Percentiles rank a stretch among this genome's conserved stretches.
These are phyloP conservation scores for Hemitrygon akajei DNA, from an alignment of 2,797 vertebrate species.

Conservation along the genomic window DNA sequence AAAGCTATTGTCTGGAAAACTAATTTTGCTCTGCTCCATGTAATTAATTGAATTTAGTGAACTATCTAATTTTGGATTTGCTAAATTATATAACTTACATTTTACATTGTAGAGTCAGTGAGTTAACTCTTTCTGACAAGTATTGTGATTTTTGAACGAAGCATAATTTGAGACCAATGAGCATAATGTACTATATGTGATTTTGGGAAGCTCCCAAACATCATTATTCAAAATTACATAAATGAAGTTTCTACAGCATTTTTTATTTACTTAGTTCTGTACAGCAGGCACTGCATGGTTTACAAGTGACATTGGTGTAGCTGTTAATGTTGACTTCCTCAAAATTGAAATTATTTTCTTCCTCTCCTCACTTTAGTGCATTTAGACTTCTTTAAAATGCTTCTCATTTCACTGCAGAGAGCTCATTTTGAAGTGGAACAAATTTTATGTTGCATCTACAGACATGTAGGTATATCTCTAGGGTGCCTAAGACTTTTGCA, in stretches of 20 bases:
- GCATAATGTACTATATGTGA: no score
- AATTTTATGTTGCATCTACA: not conserved
- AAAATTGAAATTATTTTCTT: not conserved
- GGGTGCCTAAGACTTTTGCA: no score
- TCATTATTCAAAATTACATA: not conserved
- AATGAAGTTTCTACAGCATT: conserved; percentile 11
- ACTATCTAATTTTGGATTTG: not conserved
- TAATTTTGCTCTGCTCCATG: not conserved
- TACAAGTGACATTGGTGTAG: not conserved
- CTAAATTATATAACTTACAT: not conserved
- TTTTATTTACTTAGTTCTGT: not conserved
- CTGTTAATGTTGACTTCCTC: not conserved
- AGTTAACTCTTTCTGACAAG: not conserved
- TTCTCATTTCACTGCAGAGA: not conserved
- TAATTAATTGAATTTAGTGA: not conserved
- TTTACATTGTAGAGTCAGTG: not conserved
- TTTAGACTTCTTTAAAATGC: not conserved
- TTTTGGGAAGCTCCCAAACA: not conserved
- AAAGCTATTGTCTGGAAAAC: not conserved
- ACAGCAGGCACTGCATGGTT: not conserved
- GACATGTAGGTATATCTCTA: no score
- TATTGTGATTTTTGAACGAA: not conserved
- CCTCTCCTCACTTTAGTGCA: not conserved
- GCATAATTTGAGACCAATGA: not conserved
- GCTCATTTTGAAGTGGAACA: not conserved